Evolutionary conservation across 2,113 vertebrate genomes (phyloP).

Genomic region (Ictalurus punctatus): DNA sequence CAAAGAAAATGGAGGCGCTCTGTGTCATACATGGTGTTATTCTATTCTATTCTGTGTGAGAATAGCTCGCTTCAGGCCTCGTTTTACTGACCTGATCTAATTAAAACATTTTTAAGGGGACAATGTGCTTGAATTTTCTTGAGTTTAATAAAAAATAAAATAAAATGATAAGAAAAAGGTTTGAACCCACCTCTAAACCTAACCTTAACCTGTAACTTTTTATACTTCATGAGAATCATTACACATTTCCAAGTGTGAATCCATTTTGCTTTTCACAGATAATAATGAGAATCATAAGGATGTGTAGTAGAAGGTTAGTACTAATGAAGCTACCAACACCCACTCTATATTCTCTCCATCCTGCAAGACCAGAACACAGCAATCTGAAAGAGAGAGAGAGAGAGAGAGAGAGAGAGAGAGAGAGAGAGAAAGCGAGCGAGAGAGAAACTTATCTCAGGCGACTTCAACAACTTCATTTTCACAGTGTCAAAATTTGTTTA

Average conservation of each 20-base stretch:
- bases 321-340: conserved; percentile 28
- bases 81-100: background rate
- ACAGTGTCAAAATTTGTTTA: conserved; percentile 87
- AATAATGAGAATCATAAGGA: conserved; percentile 20
- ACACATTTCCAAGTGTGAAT: conserved; percentile 13
- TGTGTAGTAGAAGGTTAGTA: conserved; percentile 1
- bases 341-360: background rate
- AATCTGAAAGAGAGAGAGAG: conserved; percentile 2
- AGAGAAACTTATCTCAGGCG: conserved; percentile 77
- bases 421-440: conserved; percentile 36
- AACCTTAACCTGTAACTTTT: conserved; percentile 13
- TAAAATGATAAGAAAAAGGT: background rate
- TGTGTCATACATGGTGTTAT: background rate
- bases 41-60: background rate
- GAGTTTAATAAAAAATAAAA: background rate
- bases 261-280: conserved; percentile 13
- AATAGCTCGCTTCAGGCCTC: conserved; percentile 9
- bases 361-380: background rate
- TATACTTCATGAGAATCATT: conserved; percentile 11
- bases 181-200: background rate
- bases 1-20: background rate
- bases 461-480: conserved; percentile 87
- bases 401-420: conserved; percentile 40
- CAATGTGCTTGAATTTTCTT: background rate
- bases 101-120: background rate